Evolutionary conservation across 2,113 vertebrate species (phyloP), one percentile per base, ranked within the genome.

Genomic region (Chionis minor): DNA sequence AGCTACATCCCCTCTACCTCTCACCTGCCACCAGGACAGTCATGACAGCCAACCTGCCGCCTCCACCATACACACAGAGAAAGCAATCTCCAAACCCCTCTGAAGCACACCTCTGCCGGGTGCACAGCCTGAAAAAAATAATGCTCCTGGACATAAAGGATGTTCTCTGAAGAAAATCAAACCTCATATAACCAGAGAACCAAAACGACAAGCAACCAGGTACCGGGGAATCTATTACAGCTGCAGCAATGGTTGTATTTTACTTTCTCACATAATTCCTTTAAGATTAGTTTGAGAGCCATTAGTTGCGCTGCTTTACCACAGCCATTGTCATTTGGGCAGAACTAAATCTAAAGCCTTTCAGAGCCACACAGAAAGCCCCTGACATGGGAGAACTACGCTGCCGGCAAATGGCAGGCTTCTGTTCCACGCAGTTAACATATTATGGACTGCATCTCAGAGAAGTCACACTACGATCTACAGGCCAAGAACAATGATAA

Each of bases 401-500:
- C 30, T 33, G 51, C 74, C 74, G 71, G 81, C 44, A 86, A 91
- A 69, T 2, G n/a, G 59, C 73, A 93, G 55, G 35, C 18, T 65
- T 94, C 51, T 94, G 69, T 63, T 87, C 73, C 74, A 54, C 0
- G 2, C 52, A 52, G 78, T 84, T 90, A 81, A 51, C 0, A 0
- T 30, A 35, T 58, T 66, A 66, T 4, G 40, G 86, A 33, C 77
- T 77, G 73, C 69, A 78, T 59, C 84, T 66, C 81, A 45, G 84
- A 79, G 52, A 89, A 86, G 85, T 81, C 95, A 94, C 73, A 44
- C 92, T 38, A 65, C 8, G 35, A 92, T 35, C 84, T 86, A 81
- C 72, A 84, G 81, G 77, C 95, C 92, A 84, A 78, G 42, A 86
- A 47, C 73, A 89, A 85, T 30, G 81, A 85, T 33, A 94, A 54